Evolutionary conservation across 2,888 invertebrate genomes (phyloP), one percentile per base, ranked within the genome.

Genomic region (Andricus curvator): DNA sequence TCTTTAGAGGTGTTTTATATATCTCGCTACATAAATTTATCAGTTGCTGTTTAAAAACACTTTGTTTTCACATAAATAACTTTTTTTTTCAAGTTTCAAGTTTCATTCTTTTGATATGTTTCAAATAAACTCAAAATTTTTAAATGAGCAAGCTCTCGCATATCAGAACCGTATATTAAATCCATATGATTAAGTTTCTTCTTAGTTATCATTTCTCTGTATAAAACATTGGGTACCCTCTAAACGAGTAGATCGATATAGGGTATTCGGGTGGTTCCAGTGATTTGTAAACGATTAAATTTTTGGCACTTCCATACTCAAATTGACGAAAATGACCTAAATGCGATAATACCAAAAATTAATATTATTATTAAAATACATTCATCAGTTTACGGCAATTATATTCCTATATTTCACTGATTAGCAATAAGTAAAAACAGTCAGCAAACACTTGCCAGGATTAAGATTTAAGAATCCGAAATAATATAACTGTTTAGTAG

Each of bases 251-350:
- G 2, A n/a, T 56, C 56, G n/a, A 56, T n/a, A 96, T 90, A 78
- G 95, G 93, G 85, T 96, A 96, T 0, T 90, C 91, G 0, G 96
- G 96, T 0, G 96, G 96, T 0, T 86, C 92, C 0, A 89, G 82
- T 65, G 56, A 60, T 1, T 60, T 60, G 0, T 60, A 60, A 4
- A 22, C n/a, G 1, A 11, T 11, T 4, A 22, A 22, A 22, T 60
- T 60, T 60, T 60, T 22, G 1, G 9, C 11, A 1, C 1, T 11
- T 60, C 56, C 56, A 22, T 60, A 60, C 11, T 60, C 22, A 22
- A 11, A 60, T 22, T 60, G 56, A 22, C 56, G 56, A 22, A 60
- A 60, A 60, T 60, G 56, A 22, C n/a, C 56, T 60, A 11, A 60
- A n/a, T 60, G 22, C 1, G n/a, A 9, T 11, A 22, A 11, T 4